Conservation (phyloP, 2,113 vertebrate species). For the Leiothrix lutea region DNA sequence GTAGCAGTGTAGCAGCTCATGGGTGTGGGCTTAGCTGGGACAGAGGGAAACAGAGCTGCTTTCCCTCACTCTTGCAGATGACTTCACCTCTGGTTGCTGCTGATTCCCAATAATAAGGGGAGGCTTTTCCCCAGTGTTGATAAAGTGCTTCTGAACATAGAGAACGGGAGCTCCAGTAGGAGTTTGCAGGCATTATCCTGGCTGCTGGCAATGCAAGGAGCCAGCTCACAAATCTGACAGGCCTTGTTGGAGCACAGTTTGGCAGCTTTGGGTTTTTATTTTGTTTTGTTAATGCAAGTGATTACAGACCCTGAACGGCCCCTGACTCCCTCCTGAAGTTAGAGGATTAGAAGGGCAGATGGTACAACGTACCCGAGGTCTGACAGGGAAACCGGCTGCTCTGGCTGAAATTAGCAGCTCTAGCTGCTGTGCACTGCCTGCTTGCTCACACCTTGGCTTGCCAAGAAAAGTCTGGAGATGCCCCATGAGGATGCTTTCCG, state of each 20-base stretch:
- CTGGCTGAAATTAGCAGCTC: slow-evolving; percentile 17
- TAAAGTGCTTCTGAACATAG: accelerated
- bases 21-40: not conserved
- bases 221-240: not conserved
- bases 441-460: not conserved
- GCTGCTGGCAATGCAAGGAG: not conserved
- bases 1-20: not conserved
- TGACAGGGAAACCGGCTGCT: not conserved
- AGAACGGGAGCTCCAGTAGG: not conserved
- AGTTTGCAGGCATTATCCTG: not conserved
- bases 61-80: not conserved
- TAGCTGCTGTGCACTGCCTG: not conserved
- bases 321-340: not conserved
- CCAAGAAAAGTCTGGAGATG: not conserved
- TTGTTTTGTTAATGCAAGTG: not conserved
- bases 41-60: not conserved
- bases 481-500: accelerated
- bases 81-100: not conserved
- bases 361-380: not conserved
- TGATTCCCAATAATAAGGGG: not conserved
- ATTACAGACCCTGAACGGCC: not conserved
- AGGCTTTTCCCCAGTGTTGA: not conserved
- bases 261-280: not conserved
- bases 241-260: not conserved
- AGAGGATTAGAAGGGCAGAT: slow-evolving; percentile 32